A percentile compares a stretch with the other conserved stretches of the same genome.
Evolutionary conservation across 2,888 invertebrate genomes (phyloP).

Genomic region (Rhodophaea formosa): DNA sequence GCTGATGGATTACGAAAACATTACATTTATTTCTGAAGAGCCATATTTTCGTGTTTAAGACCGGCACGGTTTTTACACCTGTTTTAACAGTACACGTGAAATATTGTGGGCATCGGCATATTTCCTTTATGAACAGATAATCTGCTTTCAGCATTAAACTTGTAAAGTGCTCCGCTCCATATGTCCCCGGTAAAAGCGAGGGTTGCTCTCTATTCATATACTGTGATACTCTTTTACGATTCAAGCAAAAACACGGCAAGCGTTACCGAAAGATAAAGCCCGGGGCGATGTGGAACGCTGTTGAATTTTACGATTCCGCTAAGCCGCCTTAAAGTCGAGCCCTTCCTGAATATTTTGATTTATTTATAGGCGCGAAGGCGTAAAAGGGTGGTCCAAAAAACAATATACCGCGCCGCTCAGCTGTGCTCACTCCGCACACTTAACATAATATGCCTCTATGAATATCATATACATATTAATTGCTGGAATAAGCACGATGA

Average conservation of each 20-base stretch:
- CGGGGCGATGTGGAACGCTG: conserved; percentile 70
- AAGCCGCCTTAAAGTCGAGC: conserved; percentile 80
- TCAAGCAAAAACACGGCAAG: conserved; percentile 73
- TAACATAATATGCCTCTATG: conserved; percentile 59
- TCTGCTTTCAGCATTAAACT: conserved; percentile 67
- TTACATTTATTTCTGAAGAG: conserved; percentile 2
- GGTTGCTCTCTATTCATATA: conserved; percentile 74
- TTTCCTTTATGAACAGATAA: conserved; percentile 57
- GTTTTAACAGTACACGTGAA: conserved; percentile 18
- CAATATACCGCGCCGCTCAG: conserved; percentile 70
- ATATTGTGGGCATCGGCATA: conserved; percentile 36
- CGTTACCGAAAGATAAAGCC: conserved; percentile 73
- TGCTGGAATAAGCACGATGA: conserved; percentile 19
- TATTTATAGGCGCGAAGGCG: conserved; percentile 78
- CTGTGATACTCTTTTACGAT: conserved; percentile 77
- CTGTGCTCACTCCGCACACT: conserved; percentile 51
- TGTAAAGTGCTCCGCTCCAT: conserved; percentile 65
- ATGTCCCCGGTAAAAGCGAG: conserved; percentile 69
- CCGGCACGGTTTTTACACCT: neutral
- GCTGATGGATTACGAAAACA: neutral
- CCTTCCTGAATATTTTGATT: conserved; percentile 81
- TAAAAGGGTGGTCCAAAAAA: conserved; percentile 76
- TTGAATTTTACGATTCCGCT: conserved; percentile 81
- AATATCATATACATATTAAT: conserved; percentile 38
- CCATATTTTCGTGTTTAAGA: conserved; percentile 8